These are phyloP conservation scores for Endomychus coccineus DNA, from an alignment of 2,888 invertebrate species.

Conservation along the genomic window DNA sequence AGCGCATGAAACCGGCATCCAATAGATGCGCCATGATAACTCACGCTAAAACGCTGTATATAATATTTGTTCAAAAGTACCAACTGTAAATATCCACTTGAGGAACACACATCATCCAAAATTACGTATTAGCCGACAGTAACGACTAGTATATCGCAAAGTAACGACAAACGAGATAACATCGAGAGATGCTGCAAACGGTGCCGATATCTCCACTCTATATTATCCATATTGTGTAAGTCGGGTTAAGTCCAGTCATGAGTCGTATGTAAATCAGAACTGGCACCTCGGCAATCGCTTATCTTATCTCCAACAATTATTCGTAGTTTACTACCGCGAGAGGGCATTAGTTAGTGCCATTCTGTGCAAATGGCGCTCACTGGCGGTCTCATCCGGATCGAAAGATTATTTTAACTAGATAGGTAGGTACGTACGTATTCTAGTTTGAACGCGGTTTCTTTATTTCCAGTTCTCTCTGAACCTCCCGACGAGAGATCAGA, in stretches of 20 bases:
- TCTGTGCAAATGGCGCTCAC: constrained; percentile 35
- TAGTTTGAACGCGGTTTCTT: too few species aligned
- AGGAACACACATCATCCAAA: constrained; percentile 21
- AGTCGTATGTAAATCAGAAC: constrained; percentile 40
- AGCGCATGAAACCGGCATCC: too few species aligned
- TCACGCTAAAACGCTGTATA: too few species aligned
- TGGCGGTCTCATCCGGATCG: too few species aligned
- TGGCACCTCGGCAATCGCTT: constrained; percentile 35
- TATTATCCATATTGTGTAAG: constrained; percentile 34
- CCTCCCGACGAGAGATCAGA: too few species aligned
- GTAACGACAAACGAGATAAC: constrained; percentile 28
- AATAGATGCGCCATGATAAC: too few species aligned
- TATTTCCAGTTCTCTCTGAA: too few species aligned
- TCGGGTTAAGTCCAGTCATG: constrained; percentile 25
- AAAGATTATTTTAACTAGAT: too few species aligned
- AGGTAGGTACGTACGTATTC: too few species aligned
- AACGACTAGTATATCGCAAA: constrained; percentile 24
- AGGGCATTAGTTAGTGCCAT: constrained; percentile 36
- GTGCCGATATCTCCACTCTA: constrained; percentile 19
- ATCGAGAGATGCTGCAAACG: constrained; percentile 25
- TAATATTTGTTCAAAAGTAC: too few species aligned
- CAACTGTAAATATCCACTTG: too few species aligned
- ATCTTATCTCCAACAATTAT: constrained; percentile 43
- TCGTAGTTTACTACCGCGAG: constrained; percentile 37
- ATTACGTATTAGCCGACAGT: constrained; percentile 24